Evolutionary conservation across 2,888 invertebrate genomes (phyloP), one percentile per base, ranked within the genome.

Genomic region (Stenchaetothrips biformis): DNA sequence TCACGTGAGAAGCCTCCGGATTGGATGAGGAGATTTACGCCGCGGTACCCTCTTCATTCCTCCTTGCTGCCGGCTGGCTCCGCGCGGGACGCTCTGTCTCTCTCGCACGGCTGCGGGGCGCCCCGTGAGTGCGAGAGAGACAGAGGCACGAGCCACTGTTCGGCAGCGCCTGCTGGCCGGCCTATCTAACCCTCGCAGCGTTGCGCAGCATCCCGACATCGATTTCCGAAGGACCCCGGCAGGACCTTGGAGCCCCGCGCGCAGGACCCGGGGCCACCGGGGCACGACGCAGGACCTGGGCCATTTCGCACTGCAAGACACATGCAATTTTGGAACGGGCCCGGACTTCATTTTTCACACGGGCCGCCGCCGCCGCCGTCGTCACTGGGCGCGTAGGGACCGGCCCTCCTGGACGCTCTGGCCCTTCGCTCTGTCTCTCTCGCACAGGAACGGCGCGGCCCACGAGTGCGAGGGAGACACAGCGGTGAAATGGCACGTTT

Each of bases 1-100:
- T 74, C 67, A 74, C 67, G 67, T 74, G 67, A 74, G 67, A 25
- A 21, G 67, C 25, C 25, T 74, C 25, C 25, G 67, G 67, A 74
- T 74, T 74, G 67, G 67, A 74, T 74, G 67, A 74, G 67, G 67
- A 74, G 67, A 74, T 74, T 74, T 74, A 74, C 67, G 67, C 67
- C 67, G 67, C 25, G 67, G 67, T 74, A 74, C 67, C 67, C 37
- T 37, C 37, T 37, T 37, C 37, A 37, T 37, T 53, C 53, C 13
- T 18, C 53, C 53, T 18, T 53, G 13, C 53, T 18, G 16, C 53
- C 53, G 16, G 16, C 16, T 4, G 53, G 53, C 13, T 13, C 53
- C 53, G 13, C 53, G 16, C 59, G 16, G 16, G 18, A 16, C 59
- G 18, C 59, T 59, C 59, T 13, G 16, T 59, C 16, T 18, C 59